These are phyloP conservation scores for Plectus sambesii DNA, from an alignment of 1,140 invertebrate genomes.

Conservation along the genomic window DNA sequence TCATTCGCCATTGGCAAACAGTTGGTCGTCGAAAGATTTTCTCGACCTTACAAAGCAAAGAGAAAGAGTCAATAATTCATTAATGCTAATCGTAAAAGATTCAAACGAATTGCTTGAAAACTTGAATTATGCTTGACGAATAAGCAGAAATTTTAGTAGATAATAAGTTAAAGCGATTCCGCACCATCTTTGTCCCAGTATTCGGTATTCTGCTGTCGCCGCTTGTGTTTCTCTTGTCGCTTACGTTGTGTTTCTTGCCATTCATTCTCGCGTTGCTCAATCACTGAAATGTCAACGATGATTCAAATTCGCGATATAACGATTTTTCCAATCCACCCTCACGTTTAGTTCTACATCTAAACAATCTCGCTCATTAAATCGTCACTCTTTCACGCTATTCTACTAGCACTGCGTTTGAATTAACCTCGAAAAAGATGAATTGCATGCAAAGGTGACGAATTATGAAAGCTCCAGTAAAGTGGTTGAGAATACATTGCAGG, in stretches of 20 bases:
- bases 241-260: slow-evolving; percentile 33
- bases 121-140: slow-evolving; percentile 2
- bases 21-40: no score
- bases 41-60: no score
- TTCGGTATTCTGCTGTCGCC: slow-evolving; percentile 27
- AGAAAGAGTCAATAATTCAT: slow-evolving; percentile 34
- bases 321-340: slow-evolving; percentile 1
- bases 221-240: slow-evolving; percentile 27
- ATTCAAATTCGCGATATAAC: no score
- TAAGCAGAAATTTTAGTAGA: not conserved
- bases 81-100: slow-evolving; percentile 34
- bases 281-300: slow-evolving; percentile 28
- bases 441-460: no score
- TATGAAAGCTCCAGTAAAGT: no score
- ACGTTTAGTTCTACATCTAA: slow-evolving; percentile 6
- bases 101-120: slow-evolving; percentile 4
- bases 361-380: slow-evolving; percentile 15
- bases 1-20: no score
- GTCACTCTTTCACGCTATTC: no score
- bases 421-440: no score
- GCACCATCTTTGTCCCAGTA: slow-evolving; percentile 28
- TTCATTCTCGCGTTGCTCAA: slow-evolving; percentile 35
- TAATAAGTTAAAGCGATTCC: not conserved
- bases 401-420: slow-evolving; percentile 2
- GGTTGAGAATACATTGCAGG: no score